Percentiles rank a stretch among this genome's conserved stretches.
These are phyloP conservation scores for Halisarca cf. caerulea DNA, from an alignment of 37 sponge, comb jelly and placozoan species.

Conservation along the genomic window DNA sequence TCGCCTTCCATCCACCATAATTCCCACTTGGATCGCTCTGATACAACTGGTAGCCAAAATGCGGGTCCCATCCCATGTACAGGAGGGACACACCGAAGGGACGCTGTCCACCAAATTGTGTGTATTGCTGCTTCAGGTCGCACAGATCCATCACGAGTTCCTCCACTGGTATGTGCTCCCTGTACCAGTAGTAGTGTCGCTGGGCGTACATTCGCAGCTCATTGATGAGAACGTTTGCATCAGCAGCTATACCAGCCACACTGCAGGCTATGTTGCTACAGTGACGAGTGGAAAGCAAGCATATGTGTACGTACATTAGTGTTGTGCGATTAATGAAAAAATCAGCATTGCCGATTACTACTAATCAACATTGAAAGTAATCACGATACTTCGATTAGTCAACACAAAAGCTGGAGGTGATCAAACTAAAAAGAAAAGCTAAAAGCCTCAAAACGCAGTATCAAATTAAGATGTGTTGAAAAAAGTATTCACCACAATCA, in stretches of 20 bases:
- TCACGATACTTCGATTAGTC: no score
- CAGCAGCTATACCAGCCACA: constrained; percentile 99
- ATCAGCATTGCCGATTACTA: no score
- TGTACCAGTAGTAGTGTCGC: constrained; percentile 61
- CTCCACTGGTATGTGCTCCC: constrained; percentile 95
- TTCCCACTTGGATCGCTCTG: constrained; percentile 99
- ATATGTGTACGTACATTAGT: neutral
- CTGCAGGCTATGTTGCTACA: constrained; percentile 96
- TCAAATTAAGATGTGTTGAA: no score
- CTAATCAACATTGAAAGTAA: no score
- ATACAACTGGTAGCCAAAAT: constrained; percentile 94
- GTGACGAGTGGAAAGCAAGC: neutral
- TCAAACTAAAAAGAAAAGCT: no score
- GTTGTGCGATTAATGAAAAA: no score
- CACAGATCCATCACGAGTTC: constrained; percentile 92
- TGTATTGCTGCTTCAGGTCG: constrained; percentile 95
- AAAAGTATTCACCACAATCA: no score
- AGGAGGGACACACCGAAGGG: constrained; percentile 98
- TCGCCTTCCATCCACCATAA: constrained; percentile 99
- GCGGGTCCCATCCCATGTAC: constrained; percentile 99
- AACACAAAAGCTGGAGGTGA: no score
- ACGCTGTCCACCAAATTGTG: constrained; percentile 94
- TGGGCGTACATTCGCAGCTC: constrained; percentile 84
- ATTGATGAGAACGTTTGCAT: constrained; percentile 94
- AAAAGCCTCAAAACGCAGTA: no score